Evolutionary conservation across 2,888 invertebrate species (phyloP), one percentile per base, ranked within the genome.

Genomic region (Amphiduros pacificus): DNA sequence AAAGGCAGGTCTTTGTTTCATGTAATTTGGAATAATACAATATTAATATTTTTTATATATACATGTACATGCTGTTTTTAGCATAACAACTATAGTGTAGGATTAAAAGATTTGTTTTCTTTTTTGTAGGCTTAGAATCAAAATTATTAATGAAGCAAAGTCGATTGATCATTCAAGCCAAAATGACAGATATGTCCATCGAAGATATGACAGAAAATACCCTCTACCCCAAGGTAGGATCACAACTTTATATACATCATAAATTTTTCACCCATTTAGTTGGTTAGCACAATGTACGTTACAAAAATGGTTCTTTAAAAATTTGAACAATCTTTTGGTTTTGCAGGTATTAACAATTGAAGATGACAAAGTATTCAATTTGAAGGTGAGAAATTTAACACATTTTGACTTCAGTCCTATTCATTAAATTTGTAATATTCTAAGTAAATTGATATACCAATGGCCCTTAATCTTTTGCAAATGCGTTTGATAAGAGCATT

Each of bases 131-230:
- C 2, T 41, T 59, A 28, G 59, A 59, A 20, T n/a, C 29, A 29
- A 91, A 91, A 82, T 89, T 90, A 73, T 86, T 90, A 66, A 89
- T 91, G 80, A 88, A 90, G 73, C 89, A 90, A 1, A 90, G 90
- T 72, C 85, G 90, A 71, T 89, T 90, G 84, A 89, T 90, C 32
- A 86, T 92, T 72, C 86, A 90, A 63, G 85, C 88, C 24, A 89
- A 88, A 75, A 84, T 92, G 31, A 87, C 88, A 61, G 88, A 88
- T 4, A 77, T 92, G 48, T 86, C 87, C 5, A 84, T 91, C 1
- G 90, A 91, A 68, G 91, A 92, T 78, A 79, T 90, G 29, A 87
- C 89, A 2, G 89, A 90, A 58, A 86, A 89, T 52, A 91, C 91
- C 0, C 83, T 92, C 14, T 92, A 91, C 76, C 87, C 89, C 0